These are phyloP conservation scores for Drosophila diplacantha DNA, from an alignment of 2,888 invertebrate species.

Conservation along the genomic window DNA sequence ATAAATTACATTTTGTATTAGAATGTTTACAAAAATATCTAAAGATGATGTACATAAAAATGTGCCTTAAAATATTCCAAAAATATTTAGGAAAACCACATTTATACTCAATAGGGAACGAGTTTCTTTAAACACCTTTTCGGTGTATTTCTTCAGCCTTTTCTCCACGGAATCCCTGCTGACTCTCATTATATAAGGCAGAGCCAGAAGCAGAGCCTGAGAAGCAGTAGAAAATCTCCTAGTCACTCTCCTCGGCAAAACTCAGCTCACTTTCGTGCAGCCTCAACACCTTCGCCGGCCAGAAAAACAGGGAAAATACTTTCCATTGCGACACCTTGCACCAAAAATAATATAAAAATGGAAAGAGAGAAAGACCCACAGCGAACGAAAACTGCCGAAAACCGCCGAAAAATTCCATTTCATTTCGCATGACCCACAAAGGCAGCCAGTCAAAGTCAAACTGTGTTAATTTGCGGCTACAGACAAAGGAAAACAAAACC, in stretches of 20 bases:
- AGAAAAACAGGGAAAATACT: constrained; percentile 49
- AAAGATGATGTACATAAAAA: too few species aligned
- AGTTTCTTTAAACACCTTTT: not conserved
- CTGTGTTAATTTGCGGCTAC: constrained; percentile 61
- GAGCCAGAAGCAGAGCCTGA: not conserved
- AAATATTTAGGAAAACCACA: too few species aligned
- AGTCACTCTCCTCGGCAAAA: constrained; percentile 12
- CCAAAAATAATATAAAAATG: constrained; percentile 15
- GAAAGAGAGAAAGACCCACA: constrained; percentile 25
- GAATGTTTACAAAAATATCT: too few species aligned
- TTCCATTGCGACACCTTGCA: constrained; percentile 54
- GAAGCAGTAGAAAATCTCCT: constrained; percentile 14
- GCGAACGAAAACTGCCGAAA: constrained; percentile 18
- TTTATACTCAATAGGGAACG: too few species aligned
- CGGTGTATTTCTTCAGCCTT: too few species aligned
- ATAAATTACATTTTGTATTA: too few species aligned
- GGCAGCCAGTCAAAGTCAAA: constrained; percentile 57
- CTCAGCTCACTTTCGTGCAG: constrained; percentile 25
- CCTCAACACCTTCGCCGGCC: constrained; percentile 26
- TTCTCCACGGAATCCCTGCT: not conserved
- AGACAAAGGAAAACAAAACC: constrained; percentile 17
- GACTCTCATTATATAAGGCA: constrained; percentile 26
- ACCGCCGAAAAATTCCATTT: constrained; percentile 56
- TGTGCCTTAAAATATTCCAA: too few species aligned
- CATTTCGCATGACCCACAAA: constrained; percentile 58